phyloP scores from a whole-genome alignment of 2,888 invertebrate species.

The Plagodis pulveraria region DNA sequence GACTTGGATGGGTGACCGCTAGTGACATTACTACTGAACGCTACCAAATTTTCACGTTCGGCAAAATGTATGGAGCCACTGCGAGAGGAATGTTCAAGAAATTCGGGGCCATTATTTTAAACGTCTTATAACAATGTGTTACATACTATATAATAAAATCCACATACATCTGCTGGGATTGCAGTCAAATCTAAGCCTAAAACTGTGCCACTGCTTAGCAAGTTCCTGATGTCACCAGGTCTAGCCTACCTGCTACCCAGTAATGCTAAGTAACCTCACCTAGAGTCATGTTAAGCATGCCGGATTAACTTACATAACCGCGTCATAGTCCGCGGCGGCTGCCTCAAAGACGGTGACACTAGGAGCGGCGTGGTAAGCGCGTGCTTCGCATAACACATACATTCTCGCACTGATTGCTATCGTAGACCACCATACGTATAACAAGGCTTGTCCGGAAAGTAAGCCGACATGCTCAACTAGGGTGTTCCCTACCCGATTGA shows the following conservation, averaged over 20 bases:
- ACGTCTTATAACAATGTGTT: too few relatives aligned
- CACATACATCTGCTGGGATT: too few relatives aligned
- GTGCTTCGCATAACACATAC: constrained; percentile 10
- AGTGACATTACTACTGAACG: too few relatives aligned
- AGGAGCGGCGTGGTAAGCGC: constrained; percentile 1
- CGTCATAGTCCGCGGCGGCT: neutral
- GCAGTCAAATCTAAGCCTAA: too few relatives aligned
- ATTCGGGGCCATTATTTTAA: too few relatives aligned
- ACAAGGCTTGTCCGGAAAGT: neutral
- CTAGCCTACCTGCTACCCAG: neutral
- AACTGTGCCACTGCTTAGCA: too few relatives aligned
- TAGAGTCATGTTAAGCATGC: neutral
- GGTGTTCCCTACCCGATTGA: neutral
- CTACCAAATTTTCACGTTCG: too few relatives aligned
- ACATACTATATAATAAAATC: too few relatives aligned
- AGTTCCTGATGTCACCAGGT: too few relatives aligned
- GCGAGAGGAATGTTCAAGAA: too few relatives aligned
- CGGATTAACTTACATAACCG: constrained; percentile 7
- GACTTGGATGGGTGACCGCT: too few relatives aligned
- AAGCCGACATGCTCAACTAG: neutral
- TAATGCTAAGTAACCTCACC: neutral
- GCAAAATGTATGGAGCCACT: too few relatives aligned
- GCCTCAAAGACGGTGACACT: constrained; percentile 8
- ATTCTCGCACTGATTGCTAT: constrained; percentile 11
- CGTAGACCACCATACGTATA: constrained; percentile 5